Percentiles rank a stretch among this genome's conserved stretches.
These are phyloP conservation scores for Lepidotrigona ventralis DNA, from an alignment of 1,140 invertebrate genomes.

Conservation along the genomic window DNA sequence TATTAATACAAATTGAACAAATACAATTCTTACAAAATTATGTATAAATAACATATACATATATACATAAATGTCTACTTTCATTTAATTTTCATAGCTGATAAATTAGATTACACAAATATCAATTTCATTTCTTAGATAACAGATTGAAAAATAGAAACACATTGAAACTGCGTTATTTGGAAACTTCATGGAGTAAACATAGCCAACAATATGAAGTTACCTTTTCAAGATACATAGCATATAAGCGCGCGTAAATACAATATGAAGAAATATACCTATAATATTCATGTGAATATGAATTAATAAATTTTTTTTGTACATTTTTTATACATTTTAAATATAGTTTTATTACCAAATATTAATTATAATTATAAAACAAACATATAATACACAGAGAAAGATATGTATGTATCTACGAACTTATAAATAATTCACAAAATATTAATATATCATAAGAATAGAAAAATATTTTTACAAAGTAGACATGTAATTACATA, in stretches of 20 bases:
- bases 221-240: background rate
- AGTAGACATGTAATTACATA: too few species aligned
- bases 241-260: background rate
- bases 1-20: too few species aligned
- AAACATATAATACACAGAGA: too few species aligned
- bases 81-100: background rate
- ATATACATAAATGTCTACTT: background rate
- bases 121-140: background rate
- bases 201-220: slow-evolving; percentile 22
- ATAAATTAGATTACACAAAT: background rate
- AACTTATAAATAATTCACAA: too few species aligned
- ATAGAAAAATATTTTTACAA: too few species aligned
- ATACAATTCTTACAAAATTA: background rate
- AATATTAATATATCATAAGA: too few species aligned
- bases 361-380: too few species aligned
- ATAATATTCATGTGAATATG: background rate
- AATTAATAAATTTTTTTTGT: too few species aligned
- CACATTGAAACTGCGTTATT: background rate
- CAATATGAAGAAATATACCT: background rate
- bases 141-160: background rate
- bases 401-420: too few species aligned
- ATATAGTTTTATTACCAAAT: too few species aligned
- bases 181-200: slow-evolving; percentile 5
- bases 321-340: too few species aligned
- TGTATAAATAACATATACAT: too few species aligned